Base-by-base conservation (phyloP, 2,888 invertebrate genomes). In the Cremastinae sp. region DNA sequence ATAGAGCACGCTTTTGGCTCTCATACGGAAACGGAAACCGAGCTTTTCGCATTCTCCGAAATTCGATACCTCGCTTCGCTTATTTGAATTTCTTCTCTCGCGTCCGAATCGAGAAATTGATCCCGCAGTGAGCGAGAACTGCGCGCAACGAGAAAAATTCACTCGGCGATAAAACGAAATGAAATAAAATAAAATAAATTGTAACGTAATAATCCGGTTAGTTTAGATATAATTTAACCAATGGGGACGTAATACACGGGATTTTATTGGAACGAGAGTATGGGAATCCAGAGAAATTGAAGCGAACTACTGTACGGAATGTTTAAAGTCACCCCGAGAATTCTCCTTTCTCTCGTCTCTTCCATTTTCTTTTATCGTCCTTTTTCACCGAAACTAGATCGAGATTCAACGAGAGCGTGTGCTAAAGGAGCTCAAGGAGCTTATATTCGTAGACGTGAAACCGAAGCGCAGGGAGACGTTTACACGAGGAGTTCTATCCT, bases 401-500 rank as follows among this genome's bases (percentile, higher is more conserved):
- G 76, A 76, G 77, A 79, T 77, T 72, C 69, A 69, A 68, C 59
- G 53, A 56, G 64, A 59, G 58, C 71, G 71, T 56, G 62, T 71
- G 58, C 69, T 70, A 71, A 73, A 66, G 59, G 51, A 61, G 59
- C 59, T 69, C 59, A 49, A 59, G 59, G 69, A 69, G 59, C 69
- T 69, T 69, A 69, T 43, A 28, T 28, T 28, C 41, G 59, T 43
- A 51, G 43, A 58, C 39, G 58, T 39, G 68, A 58, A 58, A 68
- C 74, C 41, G 66, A 65, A 58, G 64, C 66, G 66, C 74, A 69
- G 77, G 74, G 68, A 74, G 68, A 76, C 75, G 75, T 72, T 76
- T 72, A 72, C 72, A 76, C 75, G 72, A 68, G 71, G 53, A 55
- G 56, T 43, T 45, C 28, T 39, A 55, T 64, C 43, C 61, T 28